phyloP scores from a whole-genome alignment of 2,113 vertebrate genomes.

The Pitta sordida region DNA sequence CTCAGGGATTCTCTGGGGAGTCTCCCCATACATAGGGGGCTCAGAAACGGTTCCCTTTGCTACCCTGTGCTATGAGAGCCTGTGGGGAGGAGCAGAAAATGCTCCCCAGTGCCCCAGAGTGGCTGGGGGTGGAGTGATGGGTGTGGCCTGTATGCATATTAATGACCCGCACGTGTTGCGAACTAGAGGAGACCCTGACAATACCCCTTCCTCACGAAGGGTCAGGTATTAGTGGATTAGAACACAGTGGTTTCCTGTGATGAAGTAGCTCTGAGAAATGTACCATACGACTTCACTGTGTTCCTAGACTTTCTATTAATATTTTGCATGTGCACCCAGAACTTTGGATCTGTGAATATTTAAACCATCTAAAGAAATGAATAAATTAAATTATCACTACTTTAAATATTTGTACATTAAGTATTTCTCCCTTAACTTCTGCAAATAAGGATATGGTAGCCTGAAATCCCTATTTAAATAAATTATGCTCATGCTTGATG shows the following conservation, averaged over 20 bases:
- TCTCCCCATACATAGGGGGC: no score
- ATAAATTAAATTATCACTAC: background rate
- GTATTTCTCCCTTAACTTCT: background rate
- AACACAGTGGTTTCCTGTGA: background rate
- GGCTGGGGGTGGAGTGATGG: no score
- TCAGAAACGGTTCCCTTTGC: no score
- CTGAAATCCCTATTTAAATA: background rate
- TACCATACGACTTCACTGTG: background rate
- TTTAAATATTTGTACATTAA: background rate
- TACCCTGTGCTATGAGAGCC: no score
- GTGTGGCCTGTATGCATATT: no score
- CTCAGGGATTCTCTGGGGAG: no score
- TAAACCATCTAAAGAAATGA: background rate
- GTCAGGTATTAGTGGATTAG: no score
- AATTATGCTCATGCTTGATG: background rate
- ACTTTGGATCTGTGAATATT: background rate
- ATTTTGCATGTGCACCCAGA: background rate
- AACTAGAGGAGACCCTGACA: no score
- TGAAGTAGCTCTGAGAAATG: background rate
- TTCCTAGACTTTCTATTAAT: slow-evolving; percentile 2
- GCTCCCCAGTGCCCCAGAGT: no score
- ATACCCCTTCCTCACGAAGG: no score
- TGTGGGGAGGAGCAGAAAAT: no score
- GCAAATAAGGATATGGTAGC: background rate
- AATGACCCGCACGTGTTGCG: no score